Evolutionary conservation across 64 coral and sea anemone genomes (phyloP).

Genomic region (Dendrophyllia cribrosa): DNA sequence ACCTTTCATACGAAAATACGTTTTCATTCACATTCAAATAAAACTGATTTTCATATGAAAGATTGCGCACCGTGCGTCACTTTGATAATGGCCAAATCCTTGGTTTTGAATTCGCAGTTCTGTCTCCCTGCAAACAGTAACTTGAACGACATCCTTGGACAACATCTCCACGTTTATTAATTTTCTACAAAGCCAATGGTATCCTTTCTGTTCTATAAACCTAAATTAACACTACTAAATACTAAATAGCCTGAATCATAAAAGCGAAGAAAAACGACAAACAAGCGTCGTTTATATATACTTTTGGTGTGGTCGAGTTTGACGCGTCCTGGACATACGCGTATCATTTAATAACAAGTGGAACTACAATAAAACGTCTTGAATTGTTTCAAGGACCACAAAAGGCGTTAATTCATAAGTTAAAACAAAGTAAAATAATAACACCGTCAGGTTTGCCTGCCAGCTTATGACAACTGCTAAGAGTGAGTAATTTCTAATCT

Average conservation of each 20-base stretch:
- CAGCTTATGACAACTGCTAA: background rate
- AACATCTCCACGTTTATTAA: background rate
- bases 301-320: too few species aligned
- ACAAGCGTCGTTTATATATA: background rate
- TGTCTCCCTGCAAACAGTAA: background rate
- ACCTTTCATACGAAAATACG: too few species aligned
- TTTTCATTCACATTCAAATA: too few species aligned
- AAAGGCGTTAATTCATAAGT: slow-evolving; percentile 4
- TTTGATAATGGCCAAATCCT: too few species aligned
- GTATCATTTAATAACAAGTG: background rate
- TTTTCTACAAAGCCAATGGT: background rate
- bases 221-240: background rate
- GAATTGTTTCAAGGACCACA: background rate
- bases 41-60: too few species aligned
- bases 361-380: background rate
- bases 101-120: too few species aligned
- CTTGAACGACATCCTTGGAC: background rate
- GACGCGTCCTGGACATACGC: too few species aligned
- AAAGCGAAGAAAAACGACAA: background rate
- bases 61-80: too few species aligned
- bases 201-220: background rate
- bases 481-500: too few species aligned
- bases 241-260: background rate
- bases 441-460: background rate
- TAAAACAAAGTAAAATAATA: slow-evolving; percentile 7